Evolutionary conservation across 1,140 invertebrate genomes (phyloP).

Genomic region (Rhagoletis pomonella): DNA sequence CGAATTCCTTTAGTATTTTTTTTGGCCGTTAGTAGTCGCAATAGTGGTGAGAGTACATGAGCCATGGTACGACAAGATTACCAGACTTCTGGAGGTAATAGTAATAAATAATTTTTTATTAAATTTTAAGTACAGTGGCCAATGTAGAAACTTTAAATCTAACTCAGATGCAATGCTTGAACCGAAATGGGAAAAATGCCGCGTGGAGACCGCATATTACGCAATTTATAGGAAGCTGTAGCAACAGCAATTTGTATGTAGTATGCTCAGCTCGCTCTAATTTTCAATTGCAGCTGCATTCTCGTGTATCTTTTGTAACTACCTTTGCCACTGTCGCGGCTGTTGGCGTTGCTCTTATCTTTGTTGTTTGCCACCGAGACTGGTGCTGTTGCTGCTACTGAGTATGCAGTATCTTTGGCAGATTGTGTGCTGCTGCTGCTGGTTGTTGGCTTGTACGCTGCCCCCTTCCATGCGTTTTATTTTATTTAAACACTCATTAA

Average conservation of each 20-base stretch:
- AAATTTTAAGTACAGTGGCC: too few species aligned
- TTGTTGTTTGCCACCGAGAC: constrained; percentile 7
- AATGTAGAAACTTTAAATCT: too few species aligned
- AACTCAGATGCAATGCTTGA: too few species aligned
- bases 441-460: neutral
- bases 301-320: neutral
- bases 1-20: too few species aligned
- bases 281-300: neutral
- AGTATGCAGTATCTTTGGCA: neutral
- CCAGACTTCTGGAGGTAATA: too few species aligned
- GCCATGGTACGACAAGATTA: too few species aligned
- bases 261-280: too few species aligned
- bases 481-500: neutral
- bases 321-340: neutral
- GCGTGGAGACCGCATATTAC: neutral
- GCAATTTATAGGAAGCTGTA: too few species aligned
- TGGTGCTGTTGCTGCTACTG: neutral
- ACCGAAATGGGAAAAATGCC: neutral
- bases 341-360: neutral
- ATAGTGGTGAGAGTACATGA: too few species aligned
- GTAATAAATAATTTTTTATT: too few species aligned
- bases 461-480: neutral
- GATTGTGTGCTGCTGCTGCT: too few species aligned
- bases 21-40: too few species aligned
- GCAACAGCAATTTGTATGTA: neutral